phyloP scores from a whole-genome alignment of 2,888 invertebrate species.

The Meliscaeva auricollis region DNA sequence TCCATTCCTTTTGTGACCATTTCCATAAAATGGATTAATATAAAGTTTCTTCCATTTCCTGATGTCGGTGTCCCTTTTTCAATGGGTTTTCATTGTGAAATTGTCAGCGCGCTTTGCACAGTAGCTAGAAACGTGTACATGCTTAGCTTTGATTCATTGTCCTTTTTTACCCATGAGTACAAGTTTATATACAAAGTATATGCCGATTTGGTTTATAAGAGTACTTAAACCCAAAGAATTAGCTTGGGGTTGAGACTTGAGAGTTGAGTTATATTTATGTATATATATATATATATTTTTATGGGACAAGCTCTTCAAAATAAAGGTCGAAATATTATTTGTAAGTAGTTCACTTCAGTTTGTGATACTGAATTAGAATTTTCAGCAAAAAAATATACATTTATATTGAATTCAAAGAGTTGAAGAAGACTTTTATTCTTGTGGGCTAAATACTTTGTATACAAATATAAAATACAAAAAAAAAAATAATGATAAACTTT shows the following conservation, averaged over 20 bases:
- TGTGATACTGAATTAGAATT: conserved; percentile 35
- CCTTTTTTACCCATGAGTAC: conserved; percentile 56
- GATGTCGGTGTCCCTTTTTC: conserved; percentile 28
- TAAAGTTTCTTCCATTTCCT: conserved; percentile 45
- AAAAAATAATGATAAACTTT: conserved; percentile 8
- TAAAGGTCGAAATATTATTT: conserved; percentile 50
- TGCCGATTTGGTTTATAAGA: conserved; percentile 51
- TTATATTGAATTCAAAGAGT: conserved; percentile 41
- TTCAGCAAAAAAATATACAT: neutral
- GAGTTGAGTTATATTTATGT: no score
- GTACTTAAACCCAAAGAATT: conserved; percentile 58
- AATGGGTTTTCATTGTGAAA: conserved; percentile 34
- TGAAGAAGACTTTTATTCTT: conserved; percentile 10
- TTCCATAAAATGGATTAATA: conserved; percentile 56
- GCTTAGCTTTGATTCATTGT: conserved; percentile 66
- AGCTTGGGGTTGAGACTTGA: conserved; percentile 39
- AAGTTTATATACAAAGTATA: neutral
- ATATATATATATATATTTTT: conserved; percentile 10
- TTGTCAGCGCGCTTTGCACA: conserved; percentile 52
- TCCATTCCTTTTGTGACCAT: conserved; percentile 13
- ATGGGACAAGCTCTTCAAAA: conserved; percentile 38
- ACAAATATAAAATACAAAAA: neutral
- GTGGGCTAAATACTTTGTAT: conserved; percentile 18
- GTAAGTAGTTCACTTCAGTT: conserved; percentile 48
- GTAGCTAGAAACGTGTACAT: conserved; percentile 48